A percentile compares a stretch with the other conserved stretches of the same genome.
phyloP scores from a whole-genome alignment of 2,797 vertebrate species.

The Bucorvus abyssinicus region DNA sequence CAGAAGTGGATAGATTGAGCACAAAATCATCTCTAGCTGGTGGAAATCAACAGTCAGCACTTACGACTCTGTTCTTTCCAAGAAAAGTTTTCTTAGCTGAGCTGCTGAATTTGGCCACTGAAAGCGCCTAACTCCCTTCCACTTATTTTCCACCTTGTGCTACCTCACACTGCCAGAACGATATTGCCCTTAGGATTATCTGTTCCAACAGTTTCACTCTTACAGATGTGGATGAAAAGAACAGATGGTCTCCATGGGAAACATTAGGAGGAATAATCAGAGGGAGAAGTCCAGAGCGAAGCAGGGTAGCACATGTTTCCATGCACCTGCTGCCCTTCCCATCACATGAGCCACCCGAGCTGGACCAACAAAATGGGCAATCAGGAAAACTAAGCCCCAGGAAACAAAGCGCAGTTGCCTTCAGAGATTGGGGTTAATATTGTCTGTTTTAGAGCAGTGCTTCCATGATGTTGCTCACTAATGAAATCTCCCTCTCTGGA shows the following conservation, averaged over 20 bases:
- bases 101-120: conserved; percentile 28
- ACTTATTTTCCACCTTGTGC: conserved; percentile 28
- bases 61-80: conserved; percentile 35
- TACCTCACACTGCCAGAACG: not conserved
- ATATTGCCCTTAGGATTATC: conserved; percentile 18
- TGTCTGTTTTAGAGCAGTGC: not conserved
- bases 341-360: not conserved
- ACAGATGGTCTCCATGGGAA: not conserved
- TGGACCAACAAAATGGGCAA: not conserved
- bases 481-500: not conserved
- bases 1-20: not conserved
- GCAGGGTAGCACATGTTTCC: not conserved
- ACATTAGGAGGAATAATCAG: not conserved
- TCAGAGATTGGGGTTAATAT: not conserved
- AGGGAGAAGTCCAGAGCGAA: not conserved
- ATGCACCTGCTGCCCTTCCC: not conserved
- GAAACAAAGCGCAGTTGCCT: not conserved
- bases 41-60: conserved; percentile 39
- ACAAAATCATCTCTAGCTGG: not conserved
- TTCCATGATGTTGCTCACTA: not conserved
- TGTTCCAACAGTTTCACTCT: conserved; percentile 32
- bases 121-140: not conserved
- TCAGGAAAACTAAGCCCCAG: not conserved
- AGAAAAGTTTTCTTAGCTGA: conserved; percentile 52
- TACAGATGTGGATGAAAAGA: conserved; percentile 17